phyloP scores from a whole-genome alignment of 2,797 vertebrate species.

The Clamator glandarius region DNA sequence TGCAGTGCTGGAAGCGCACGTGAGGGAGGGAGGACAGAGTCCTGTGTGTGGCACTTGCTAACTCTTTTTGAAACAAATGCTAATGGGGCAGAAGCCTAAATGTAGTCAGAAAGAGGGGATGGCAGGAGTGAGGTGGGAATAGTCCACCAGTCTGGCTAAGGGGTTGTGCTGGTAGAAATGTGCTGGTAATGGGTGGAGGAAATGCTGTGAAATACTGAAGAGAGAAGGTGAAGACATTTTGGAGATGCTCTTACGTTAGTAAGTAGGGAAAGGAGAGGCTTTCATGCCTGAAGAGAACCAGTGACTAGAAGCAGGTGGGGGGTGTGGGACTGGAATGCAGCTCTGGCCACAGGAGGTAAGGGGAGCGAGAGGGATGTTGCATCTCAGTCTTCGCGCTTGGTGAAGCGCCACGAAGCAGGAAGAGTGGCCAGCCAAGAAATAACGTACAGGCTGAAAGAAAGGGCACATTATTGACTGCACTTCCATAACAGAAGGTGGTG shows the following conservation, averaged over 20 bases:
- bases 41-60: accelerated
- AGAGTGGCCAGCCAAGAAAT: not conserved
- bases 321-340: slow-evolving; percentile 8
- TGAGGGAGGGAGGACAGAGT: not conserved
- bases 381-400: not conserved
- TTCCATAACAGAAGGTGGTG: not conserved
- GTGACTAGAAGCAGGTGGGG: not conserved
- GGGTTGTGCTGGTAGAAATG: not conserved
- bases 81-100: not conserved
- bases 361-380: not conserved
- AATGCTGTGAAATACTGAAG: not conserved
- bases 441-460: not conserved
- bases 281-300: slow-evolving; percentile 24
- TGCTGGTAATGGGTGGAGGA: not conserved
- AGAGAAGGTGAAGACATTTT: slow-evolving; percentile 5
- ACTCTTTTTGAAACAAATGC: not conserved
- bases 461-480: not conserved
- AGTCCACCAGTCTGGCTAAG: not conserved
- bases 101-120: not conserved
- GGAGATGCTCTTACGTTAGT: not conserved
- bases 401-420: not conserved
- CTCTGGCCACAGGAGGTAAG: not conserved
- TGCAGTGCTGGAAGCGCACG: not conserved
- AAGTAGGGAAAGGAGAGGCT: slow-evolving; percentile 13
- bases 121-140: not conserved